Evolutionary conservation across 2,888 invertebrate genomes (phyloP).

Genomic region (Agriopis marginaria): DNA sequence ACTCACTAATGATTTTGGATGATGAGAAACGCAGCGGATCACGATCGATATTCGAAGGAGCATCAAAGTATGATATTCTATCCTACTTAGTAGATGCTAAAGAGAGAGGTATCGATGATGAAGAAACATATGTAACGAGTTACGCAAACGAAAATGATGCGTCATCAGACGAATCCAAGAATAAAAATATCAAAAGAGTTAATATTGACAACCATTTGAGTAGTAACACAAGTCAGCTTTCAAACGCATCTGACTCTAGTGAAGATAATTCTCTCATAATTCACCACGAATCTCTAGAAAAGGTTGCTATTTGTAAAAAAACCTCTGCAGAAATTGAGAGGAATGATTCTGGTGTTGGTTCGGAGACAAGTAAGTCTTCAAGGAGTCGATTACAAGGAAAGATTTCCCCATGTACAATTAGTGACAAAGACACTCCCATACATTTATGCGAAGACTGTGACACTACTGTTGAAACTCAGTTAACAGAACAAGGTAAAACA

Average conservation of each 20-base stretch:
- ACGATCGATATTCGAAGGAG: slow-evolving; percentile 92
- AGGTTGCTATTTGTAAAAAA: slow-evolving; percentile 85
- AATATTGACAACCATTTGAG: slow-evolving; percentile 81
- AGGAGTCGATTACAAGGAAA: slow-evolving; percentile 90
- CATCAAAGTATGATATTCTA: slow-evolving; percentile 95
- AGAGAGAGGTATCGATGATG: slow-evolving; percentile 90
- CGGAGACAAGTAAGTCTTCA: slow-evolving; percentile 95
- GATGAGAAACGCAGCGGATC: slow-evolving; percentile 90
- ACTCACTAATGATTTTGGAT: slow-evolving; percentile 88
- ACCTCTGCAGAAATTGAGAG: slow-evolving; percentile 93
- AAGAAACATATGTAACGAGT: slow-evolving; percentile 89
- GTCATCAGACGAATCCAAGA: slow-evolving; percentile 83
- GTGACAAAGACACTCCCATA: slow-evolving; percentile 87
- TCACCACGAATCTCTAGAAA: slow-evolving; percentile 86
- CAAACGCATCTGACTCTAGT: slow-evolving; percentile 94
- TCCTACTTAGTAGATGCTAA: slow-evolving; percentile 96
- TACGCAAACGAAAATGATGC: slow-evolving; percentile 85
- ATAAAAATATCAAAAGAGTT: slow-evolving; percentile 84
- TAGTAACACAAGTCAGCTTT: slow-evolving; percentile 91
- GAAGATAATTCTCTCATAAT: slow-evolving; percentile 92
- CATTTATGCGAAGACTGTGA: slow-evolving; percentile 95
- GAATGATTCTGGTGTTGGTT: slow-evolving; percentile 97
- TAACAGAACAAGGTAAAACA: slow-evolving; percentile 88
- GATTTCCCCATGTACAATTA: slow-evolving; percentile 78
- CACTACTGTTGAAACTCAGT: slow-evolving; percentile 90